phyloP scores from a whole-genome alignment of 2,888 invertebrate genomes.

The Podabrus alpinus region DNA sequence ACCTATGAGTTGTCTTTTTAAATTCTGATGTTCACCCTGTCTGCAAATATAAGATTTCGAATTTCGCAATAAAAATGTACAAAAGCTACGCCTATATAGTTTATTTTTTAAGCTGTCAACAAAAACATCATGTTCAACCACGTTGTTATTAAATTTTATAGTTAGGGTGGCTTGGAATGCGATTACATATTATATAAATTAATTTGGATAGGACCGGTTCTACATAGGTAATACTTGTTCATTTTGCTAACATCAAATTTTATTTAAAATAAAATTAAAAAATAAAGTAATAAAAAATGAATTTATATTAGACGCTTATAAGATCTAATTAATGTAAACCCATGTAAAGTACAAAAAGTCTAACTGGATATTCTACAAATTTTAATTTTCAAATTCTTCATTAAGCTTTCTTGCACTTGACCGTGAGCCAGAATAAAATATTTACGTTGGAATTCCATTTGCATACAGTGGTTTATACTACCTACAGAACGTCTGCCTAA shows the following conservation, averaged over 20 bases:
- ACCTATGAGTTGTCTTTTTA: not conserved
- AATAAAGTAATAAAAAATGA: no score
- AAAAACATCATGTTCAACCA: not conserved
- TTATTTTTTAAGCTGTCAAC: not conserved
- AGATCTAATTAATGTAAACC: no score
- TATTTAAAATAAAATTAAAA: no score
- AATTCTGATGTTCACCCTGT: not conserved
- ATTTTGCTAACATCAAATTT: not conserved
- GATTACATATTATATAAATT: not conserved
- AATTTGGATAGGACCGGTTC: not conserved
- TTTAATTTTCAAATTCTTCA: not conserved
- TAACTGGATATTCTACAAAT: not conserved
- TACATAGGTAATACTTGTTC: not conserved
- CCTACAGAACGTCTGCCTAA: not conserved
- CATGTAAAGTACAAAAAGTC: not conserved
- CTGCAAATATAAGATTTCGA: not conserved
- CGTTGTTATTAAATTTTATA: not conserved
- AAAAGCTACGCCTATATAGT: not conserved
- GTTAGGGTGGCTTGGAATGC: not conserved
- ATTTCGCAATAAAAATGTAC: not conserved
- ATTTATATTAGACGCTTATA: no score
- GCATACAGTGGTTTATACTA: not conserved
- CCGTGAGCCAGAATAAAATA: not conserved
- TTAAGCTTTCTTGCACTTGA: not conserved
- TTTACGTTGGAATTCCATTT: constrained; percentile 1